Evolutionary conservation across 2,888 invertebrate genomes (phyloP), one percentile per base, ranked within the genome.

Genomic region (Ctenicera cuprea): DNA sequence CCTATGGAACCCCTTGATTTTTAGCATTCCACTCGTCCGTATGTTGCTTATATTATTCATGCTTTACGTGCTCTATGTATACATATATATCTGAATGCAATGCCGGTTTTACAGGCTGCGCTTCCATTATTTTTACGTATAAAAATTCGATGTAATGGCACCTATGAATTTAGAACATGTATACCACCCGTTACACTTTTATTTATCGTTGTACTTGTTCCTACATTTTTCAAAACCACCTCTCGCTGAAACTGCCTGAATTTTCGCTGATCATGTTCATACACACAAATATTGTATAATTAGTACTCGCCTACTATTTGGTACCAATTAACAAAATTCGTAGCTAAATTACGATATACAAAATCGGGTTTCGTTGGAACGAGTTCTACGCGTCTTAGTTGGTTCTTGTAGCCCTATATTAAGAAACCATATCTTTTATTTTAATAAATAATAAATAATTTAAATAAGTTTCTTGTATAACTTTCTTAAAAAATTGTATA

Each of bases 41-140:
- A 81, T 81, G 80, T 80, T 81, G 78, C 78, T 80, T 83, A 81
- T 82, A 83, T 84, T 84, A 84, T 84, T 83, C 83, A 84, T 83
- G 82, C 81, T 81, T 80, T 79, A 82, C 82, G 82, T 82, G 80
- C 80, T 81, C 82, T 83, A 83, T 82, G 82, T 84, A 83, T 83
- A 82, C 83, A 83, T 83, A 82, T 38, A 79, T 83, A 83, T 83
- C 77, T 81, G 80, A 80, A 78, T 82, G 81, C 82, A 83, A 78
- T 78, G 79, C 76, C 71, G 79, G 78, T 78, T 80, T 80, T 73
- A 77, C 76, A 78, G 73, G 71, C 77, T 79, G 76, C 77, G 76
- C 75, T 71, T 74, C 69, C 77, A 74, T 77, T 77, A 79, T 76
- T 75, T 77, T 74, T 66, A 59, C 43, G 74, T 77, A 78, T 80